Conservation (phyloP, 2,797 vertebrate genomes). For the Dallia pectoralis region DNA sequence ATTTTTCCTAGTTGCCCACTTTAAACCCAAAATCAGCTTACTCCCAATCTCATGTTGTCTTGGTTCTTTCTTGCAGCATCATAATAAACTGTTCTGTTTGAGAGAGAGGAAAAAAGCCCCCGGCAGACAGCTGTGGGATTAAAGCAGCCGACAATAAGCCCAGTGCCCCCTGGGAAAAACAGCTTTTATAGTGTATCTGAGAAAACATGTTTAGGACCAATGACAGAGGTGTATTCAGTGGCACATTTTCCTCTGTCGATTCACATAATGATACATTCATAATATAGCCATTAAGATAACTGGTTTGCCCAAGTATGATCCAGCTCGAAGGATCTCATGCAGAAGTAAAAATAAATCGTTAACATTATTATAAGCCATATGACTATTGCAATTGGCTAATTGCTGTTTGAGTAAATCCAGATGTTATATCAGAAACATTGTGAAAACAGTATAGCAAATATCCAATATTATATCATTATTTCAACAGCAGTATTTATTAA, state of each 20-base stretch:
- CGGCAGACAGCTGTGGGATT: conserved; percentile 51
- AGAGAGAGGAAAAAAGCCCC: conserved; percentile 37
- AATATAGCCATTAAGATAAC: conserved; percentile 51
- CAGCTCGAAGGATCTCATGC: neutral
- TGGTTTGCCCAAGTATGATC: conserved; percentile 28
- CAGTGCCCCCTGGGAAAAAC: conserved; percentile 43
- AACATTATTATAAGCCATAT: neutral
- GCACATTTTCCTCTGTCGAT: conserved; percentile 40
- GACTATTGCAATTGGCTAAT: neutral
- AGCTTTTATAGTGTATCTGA: conserved; percentile 29
- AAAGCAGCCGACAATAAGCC: conserved; percentile 33
- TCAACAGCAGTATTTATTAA: neutral
- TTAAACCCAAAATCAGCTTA: conserved; percentile 77
- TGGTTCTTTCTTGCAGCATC: conserved; percentile 53
- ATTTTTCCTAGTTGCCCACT: conserved; percentile 63
- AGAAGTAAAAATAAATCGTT: neutral
- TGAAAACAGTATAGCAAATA: conserved; percentile 37
- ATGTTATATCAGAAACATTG: neutral
- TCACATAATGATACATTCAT: conserved; percentile 6
- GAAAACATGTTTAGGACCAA: conserved; percentile 21
- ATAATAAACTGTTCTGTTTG: conserved; percentile 53
- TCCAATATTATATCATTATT: neutral
- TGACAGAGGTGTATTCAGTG: conserved; percentile 25
- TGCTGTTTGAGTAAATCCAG: neutral
- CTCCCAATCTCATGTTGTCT: conserved; percentile 67